Evolutionary conservation across 2,797 vertebrate genomes (phyloP).

Genomic region (Aldrovandia affinis): DNA sequence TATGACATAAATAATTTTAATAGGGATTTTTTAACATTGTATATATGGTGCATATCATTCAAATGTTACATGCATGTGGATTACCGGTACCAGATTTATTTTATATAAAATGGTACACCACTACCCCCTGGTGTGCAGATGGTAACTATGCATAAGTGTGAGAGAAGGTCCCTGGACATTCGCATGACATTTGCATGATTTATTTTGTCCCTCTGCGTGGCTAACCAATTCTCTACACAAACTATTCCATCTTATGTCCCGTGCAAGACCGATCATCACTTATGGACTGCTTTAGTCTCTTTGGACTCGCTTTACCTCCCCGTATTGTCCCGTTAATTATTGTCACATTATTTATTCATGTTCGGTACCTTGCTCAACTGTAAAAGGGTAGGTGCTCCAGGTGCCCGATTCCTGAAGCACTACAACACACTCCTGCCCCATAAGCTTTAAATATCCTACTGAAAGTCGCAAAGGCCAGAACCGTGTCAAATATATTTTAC

Average conservation of each 20-base stretch:
- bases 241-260: not conserved
- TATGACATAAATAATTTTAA: not conserved
- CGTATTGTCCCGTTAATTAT: not conserved
- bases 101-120: slow-evolving; percentile 26
- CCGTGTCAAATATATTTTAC: not conserved
- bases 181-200: too few relatives aligned
- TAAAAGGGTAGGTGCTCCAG: too few relatives aligned
- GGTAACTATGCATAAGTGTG: not conserved
- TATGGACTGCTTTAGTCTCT: not conserved
- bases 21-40: not conserved
- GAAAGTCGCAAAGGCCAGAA: too few relatives aligned
- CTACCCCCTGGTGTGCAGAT: slow-evolving; percentile 28
- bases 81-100: not conserved
- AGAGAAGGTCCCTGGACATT: not conserved
- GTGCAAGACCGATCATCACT: not conserved
- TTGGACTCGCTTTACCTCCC: not conserved
- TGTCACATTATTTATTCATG: not conserved
- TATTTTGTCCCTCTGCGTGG: too few relatives aligned
- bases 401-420: too few relatives aligned
- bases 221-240: too few relatives aligned
- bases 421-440: too few relatives aligned
- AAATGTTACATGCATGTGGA: not conserved
- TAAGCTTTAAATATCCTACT: too few relatives aligned
- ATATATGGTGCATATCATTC: too few relatives aligned
- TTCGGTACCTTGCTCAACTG: not conserved